Evolutionary conservation across 2,888 invertebrate genomes (phyloP).

Genomic region (Nemotelus pantherinus): DNA sequence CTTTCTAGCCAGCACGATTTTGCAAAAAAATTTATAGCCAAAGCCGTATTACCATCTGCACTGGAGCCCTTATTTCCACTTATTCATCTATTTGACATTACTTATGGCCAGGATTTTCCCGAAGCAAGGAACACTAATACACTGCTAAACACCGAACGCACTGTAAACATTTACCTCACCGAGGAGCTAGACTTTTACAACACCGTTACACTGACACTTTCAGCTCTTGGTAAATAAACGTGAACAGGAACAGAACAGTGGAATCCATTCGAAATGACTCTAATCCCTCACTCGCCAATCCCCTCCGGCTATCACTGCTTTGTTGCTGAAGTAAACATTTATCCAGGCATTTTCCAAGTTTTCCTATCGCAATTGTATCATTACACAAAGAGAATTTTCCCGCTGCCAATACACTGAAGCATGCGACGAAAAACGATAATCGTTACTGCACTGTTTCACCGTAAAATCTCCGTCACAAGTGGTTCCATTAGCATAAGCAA

Average conservation of each 20-base stretch:
- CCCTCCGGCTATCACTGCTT: conserved; percentile 8
- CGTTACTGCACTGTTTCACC: too few species aligned
- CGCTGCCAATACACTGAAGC: background rate
- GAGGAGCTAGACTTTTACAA: conserved; percentile 3
- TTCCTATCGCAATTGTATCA: conserved; percentile 12
- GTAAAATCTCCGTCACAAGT: too few species aligned
- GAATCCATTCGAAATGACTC: conserved; percentile 17
- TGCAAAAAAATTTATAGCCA: too few species aligned
- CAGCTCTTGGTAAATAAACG: conserved; percentile 30
- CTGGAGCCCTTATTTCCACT: background rate
- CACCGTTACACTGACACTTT: conserved; percentile 29
- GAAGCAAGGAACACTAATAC: conserved; percentile 27
- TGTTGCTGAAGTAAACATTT: conserved; percentile 25
- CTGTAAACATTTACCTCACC: conserved; percentile 31
- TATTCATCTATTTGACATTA: conserved; percentile 27
- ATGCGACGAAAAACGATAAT: background rate
- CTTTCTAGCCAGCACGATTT: too few species aligned
- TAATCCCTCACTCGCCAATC: conserved; percentile 8
- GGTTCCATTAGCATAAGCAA: too few species aligned
- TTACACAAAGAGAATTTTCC: conserved; percentile 16
- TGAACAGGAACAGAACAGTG: conserved; percentile 8
- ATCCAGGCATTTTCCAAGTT: conserved; percentile 40
- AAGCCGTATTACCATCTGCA: too few species aligned
- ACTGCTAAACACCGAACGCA: conserved; percentile 27
- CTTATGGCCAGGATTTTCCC: conserved; percentile 17